phyloP scores from a whole-genome alignment of 2,113 vertebrate genomes.

The Microtus pennsylvanicus region DNA sequence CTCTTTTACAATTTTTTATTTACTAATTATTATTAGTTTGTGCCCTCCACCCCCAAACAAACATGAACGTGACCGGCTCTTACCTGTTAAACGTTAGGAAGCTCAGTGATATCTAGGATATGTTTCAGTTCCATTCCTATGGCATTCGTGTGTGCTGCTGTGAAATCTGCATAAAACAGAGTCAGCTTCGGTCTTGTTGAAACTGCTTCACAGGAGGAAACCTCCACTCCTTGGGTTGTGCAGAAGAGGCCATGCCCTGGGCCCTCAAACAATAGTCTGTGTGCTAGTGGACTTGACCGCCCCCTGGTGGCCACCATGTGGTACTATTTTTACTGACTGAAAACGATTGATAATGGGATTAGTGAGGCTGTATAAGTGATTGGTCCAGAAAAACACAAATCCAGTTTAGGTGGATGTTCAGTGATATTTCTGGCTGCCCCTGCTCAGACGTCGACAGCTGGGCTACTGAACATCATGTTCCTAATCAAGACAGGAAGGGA shows the following conservation, averaged over 20 bases:
- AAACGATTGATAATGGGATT: background rate
- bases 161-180: background rate
- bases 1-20: background rate
- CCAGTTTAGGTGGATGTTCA: background rate
- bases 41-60: background rate
- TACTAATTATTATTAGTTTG: background rate
- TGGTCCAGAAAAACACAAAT: background rate
- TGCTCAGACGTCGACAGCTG: background rate
- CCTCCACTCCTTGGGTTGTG: background rate
- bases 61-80: background rate
- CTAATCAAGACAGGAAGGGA: background rate
- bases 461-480: background rate
- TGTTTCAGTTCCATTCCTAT: background rate
- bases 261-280: background rate
- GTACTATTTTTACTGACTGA: conserved; percentile 15
- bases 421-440: too few relatives aligned
- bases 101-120: background rate
- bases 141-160: background rate
- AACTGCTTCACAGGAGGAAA: background rate
- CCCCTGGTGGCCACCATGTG: conserved; percentile 79
- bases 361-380: background rate
- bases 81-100: background rate
- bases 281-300: conserved; percentile 43
- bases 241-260: too few relatives aligned
- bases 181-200: background rate